A percentile compares a stretch with the other conserved stretches of the same genome.
phyloP scores from a whole-genome alignment of 2,113 vertebrate species.

The Xiphophorus maculatus region DNA sequence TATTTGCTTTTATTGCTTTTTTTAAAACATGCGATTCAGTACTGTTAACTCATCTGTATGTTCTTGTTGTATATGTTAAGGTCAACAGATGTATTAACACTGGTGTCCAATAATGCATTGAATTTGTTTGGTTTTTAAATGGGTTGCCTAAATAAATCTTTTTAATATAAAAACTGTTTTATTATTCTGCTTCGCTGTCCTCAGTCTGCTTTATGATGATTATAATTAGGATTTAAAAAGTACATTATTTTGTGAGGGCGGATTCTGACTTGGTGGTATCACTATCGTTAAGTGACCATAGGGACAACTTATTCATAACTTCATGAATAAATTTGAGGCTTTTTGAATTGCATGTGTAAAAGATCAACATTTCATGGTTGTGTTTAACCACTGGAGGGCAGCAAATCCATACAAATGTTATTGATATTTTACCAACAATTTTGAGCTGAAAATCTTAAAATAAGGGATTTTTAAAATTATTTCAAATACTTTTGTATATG shows the following conservation, averaged over 20 bases:
- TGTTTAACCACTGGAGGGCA: slow-evolving; percentile 60
- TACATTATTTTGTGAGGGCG: not conserved
- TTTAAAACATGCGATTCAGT: slow-evolving; percentile 24
- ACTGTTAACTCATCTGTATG: slow-evolving; percentile 41
- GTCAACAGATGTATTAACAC: slow-evolving; percentile 15
- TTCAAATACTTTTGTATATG: not conserved
- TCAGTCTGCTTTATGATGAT: too few relatives aligned
- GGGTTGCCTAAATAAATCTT: not conserved
- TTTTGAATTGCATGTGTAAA: not conserved
- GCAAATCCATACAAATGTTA: slow-evolving; percentile 25
- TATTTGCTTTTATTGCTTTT: not conserved
- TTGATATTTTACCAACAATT: not conserved
- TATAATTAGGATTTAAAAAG: not conserved
- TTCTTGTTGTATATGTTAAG: not conserved
- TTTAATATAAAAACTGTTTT: not conserved
- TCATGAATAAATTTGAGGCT: too few relatives aligned
- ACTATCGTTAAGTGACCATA: too few relatives aligned
- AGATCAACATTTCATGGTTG: not conserved
- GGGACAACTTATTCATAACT: too few relatives aligned
- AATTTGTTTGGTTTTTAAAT: slow-evolving; percentile 11
- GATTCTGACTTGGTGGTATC: not conserved
- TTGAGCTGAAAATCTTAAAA: not conserved
- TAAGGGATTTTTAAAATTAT: too few relatives aligned
- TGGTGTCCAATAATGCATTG: slow-evolving; percentile 13
- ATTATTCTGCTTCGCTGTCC: not conserved